Evolutionary conservation across 2,113 vertebrate species (phyloP), one percentile per base, ranked within the genome.

Genomic region (Piliocolobus tephrosceles): DNA sequence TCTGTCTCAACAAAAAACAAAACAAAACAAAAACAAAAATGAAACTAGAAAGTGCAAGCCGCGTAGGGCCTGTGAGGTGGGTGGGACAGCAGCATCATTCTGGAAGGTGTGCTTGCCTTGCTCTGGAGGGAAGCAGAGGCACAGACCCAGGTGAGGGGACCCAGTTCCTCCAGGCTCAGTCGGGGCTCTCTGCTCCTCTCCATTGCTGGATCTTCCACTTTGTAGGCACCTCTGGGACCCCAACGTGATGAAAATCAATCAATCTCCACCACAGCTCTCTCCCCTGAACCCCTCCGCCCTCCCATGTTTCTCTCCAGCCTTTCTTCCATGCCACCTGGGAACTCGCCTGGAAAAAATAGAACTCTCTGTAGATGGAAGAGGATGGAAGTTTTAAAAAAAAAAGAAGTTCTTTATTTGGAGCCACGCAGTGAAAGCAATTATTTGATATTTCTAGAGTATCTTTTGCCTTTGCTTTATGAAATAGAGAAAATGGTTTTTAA

Each of bases 241-340:
- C n/a, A 17, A 1, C 5, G 3, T 18, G 64, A 38, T 17, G 6
- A 68, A 8, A 17, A 17, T 7, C 18, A 8, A 35, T 38, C 5
- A 9, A 2, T 38, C 23, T 50, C 45, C 0, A 25, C 23, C 2
- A 0, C 9, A 8, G 20, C 20, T n/a, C 27, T 40, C 47, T 80
- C 50, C 78, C 8, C 10, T 18, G 58, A 57, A 20, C 18, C n/a
- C 47, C 76, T 40, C 47, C 2, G 1, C 47, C 1, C 8, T 27
- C 22, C 88, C 35, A 12, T 3, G 16, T 22, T 50, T 32, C 58
- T 52, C 45, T 30, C 72, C 30, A 75, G 57, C 35, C 75, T 18
- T 38, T 17, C 25, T 7, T 61, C 40, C 3, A 3, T 3, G n/a
- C 14, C 55, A 9, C 32, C 5, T 50, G 58, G 61, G 17, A 30